These are phyloP conservation scores for Siniperca scherzeri DNA, from an alignment of 2,797 vertebrate species.

Conservation along the genomic window DNA sequence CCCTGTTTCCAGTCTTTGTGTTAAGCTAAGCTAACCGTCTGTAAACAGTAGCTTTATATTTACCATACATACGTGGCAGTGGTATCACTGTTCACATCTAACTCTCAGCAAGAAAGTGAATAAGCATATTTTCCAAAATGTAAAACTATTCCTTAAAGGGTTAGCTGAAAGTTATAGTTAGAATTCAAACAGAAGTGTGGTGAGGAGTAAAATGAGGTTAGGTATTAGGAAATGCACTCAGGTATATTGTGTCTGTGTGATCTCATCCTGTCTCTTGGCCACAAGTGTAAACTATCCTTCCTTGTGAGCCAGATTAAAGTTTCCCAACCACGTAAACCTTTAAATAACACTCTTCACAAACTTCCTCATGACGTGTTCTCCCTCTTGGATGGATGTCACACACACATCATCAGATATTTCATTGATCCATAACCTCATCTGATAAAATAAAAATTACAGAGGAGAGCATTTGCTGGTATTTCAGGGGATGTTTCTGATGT, in stretches of 20 bases:
- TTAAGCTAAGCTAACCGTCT: neutral
- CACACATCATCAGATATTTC: conserved; percentile 34
- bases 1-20: neutral
- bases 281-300: conserved; percentile 61
- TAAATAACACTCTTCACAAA: conserved; percentile 45
- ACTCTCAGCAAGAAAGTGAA: neutral
- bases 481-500: neutral
- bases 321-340: conserved; percentile 53
- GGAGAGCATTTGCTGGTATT: neutral
- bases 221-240: conserved; percentile 44
- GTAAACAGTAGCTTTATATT: neutral
- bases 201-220: conserved; percentile 21
- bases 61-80: neutral
- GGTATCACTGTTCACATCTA: neutral
- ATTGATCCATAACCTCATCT: conserved; percentile 24
- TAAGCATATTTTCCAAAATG: neutral
- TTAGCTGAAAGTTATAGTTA: neutral
- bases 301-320: conserved; percentile 52
- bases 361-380: conserved; percentile 47
- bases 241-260: conserved; percentile 41
- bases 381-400: conserved; percentile 10
- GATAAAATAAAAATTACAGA: conserved; percentile 7
- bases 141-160: neutral
- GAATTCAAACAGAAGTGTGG: conserved; percentile 2
- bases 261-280: conserved; percentile 40